A percentile compares a stretch with the other conserved stretches of the same genome.
These are phyloP conservation scores for Beaufortia kweichowensis DNA, from an alignment of 2,113 vertebrate species.

Conservation along the genomic window DNA sequence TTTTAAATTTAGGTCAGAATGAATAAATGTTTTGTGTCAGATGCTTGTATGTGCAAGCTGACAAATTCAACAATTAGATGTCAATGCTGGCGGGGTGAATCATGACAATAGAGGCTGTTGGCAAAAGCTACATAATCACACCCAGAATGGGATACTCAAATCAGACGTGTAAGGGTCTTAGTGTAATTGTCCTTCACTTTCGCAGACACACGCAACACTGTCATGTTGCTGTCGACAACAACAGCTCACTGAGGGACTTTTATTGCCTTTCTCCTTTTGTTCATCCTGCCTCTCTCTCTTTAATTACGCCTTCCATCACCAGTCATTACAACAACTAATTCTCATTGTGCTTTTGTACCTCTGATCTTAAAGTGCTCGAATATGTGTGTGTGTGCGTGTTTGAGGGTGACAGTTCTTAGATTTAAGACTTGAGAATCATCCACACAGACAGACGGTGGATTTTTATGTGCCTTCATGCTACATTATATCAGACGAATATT, in stretches of 20 bases:
- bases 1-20: too few relatives aligned
- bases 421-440: background rate
- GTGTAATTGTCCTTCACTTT: conserved; percentile 1
- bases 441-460: background rate
- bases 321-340: conserved; percentile 64
- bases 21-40: conserved; percentile 7
- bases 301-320: conserved; percentile 67
- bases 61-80: conserved; percentile 31
- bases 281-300: conserved; percentile 33
- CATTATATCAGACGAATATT: background rate
- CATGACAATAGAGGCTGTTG: conserved; percentile 13
- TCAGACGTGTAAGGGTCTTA: conserved; percentile 7
- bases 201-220: conserved; percentile 35
- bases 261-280: conserved; percentile 53
- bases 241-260: conserved; percentile 60
- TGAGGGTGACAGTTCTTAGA: background rate
- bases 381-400: background rate
- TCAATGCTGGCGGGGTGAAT: conserved; percentile 28
- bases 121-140: conserved; percentile 11
- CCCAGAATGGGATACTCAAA: conserved; percentile 8
- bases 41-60: background rate
- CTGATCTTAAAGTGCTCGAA: background rate
- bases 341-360: conserved; percentile 43
- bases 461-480: conserved; percentile 8
- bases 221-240: conserved; percentile 54